These are phyloP conservation scores for Diplodus puntazzo DNA, from an alignment of 2,797 vertebrate species.

Conservation along the genomic window DNA sequence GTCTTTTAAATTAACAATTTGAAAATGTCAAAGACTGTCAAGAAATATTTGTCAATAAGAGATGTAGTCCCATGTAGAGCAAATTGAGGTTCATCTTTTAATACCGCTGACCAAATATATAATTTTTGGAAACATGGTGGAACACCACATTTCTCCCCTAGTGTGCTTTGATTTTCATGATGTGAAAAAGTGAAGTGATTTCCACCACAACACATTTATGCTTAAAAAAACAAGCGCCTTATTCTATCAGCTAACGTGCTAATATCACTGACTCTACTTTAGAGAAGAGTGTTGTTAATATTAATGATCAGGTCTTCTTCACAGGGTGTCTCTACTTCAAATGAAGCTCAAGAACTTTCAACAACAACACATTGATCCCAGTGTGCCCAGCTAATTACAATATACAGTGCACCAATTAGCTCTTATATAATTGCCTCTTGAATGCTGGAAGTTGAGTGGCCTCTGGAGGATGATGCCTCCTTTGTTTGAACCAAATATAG, in stretches of 20 bases:
- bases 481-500: conserved; percentile 56
- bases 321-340: conserved; percentile 33
- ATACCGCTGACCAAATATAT: not conserved
- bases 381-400: conserved; percentile 54
- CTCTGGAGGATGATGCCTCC: conserved; percentile 46
- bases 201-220: not conserved
- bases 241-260: not conserved
- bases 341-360: conserved; percentile 39
- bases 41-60: not conserved
- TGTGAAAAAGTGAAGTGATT: not conserved
- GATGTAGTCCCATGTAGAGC: not conserved
- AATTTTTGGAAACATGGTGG: not conserved
- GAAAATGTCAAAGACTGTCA: not conserved
- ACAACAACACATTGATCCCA: conserved; percentile 40
- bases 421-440: conserved; percentile 59
- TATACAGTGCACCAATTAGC: conserved; percentile 55
- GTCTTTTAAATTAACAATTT: not conserved
- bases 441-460: conserved; percentile 51
- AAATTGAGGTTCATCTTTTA: not conserved
- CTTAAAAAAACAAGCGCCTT: not conserved
- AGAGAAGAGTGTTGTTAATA: not conserved
- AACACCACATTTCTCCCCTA: not conserved
- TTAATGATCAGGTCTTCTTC: conserved; percentile 1
- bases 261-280: not conserved
- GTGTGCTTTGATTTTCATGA: not conserved